Base-by-base conservation (phyloP, 2,797 vertebrate genomes). In the Aldrovandia affinis region DNA sequence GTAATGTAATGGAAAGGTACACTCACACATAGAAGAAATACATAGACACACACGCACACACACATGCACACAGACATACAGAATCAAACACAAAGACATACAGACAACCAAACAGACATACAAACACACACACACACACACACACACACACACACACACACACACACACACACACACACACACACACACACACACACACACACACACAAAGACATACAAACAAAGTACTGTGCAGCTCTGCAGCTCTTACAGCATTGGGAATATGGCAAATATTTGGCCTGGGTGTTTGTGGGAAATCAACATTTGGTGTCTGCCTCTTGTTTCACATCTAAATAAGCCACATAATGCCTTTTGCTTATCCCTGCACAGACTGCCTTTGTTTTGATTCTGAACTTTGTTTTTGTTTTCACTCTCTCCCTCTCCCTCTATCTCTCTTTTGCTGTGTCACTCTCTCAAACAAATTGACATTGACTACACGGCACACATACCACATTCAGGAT, bases 61-160 rank as follows among this genome's bases (percentile, higher is more conserved):
- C 15, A 75, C 28, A 50, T 22, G 42, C n/a, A 28, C 8, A 15
- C n/a, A 33, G 6, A 42, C 22, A 30, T 14, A 36, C 39, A 47
- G 14, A 50, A 28, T 2, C 10, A 44, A 22, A 33, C 47, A 83
- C 30, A 54, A 28, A 70, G 0, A 47, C 47, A 61, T 28, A 75
- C 79, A 81, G 47, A 84, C 63, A 44, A 25, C 33, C 1, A 83
- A 15, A 50, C 6, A 83, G 14, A 14, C 18, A 28, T 18, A 15
- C n/a, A 33, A 9, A 42, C 22, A 30, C 30, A 36, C 39, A 47
- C n/a, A 50, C 47, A 22, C 10, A 44, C 36, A 33, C 47, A 83
- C 30, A 54, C 44, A 70, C 1, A 47, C 47, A 61, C 33, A 75
- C 79, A 81, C 63, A 84, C 63, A 44, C 30, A 54, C 1, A 83